These are phyloP conservation scores for Strigamia crassipes DNA, from an alignment of 2,888 invertebrate genomes.

Conservation along the genomic window DNA sequence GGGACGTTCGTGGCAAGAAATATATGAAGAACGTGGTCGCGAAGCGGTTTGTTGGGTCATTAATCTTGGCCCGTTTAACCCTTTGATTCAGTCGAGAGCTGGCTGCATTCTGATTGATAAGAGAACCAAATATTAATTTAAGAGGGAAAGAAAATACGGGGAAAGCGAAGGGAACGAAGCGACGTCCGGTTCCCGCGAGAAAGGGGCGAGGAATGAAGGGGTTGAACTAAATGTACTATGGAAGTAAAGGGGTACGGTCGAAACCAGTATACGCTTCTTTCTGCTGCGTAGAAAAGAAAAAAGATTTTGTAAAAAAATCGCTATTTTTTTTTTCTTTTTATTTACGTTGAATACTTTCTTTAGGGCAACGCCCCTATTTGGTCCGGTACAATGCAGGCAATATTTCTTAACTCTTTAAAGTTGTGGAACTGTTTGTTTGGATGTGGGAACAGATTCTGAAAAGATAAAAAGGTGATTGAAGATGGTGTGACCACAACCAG, in stretches of 20 bases:
- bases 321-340: background rate
- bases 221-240: background rate
- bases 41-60: slow-evolving; percentile 17
- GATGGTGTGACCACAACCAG: background rate
- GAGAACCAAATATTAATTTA: slow-evolving; percentile 43
- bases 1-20: background rate
- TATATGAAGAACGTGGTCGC: slow-evolving; percentile 31
- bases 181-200: slow-evolving; percentile 19
- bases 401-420: slow-evolving; percentile 10
- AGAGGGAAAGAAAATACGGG: background rate
- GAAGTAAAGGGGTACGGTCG: background rate
- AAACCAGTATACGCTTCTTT: background rate
- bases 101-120: slow-evolving; percentile 43
- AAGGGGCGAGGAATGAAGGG: slow-evolving; percentile 11
- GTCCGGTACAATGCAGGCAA: background rate
- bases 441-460: slow-evolving; percentile 11
- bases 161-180: background rate
- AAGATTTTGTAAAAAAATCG: slow-evolving; percentile 1
- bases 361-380: slow-evolving; percentile 7
- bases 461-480: slow-evolving; percentile 13
- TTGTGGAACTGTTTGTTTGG: background rate
- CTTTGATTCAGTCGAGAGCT: background rate
- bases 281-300: background rate
- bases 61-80: slow-evolving; percentile 37
- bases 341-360: background rate